A percentile compares a stretch with the other conserved stretches of the same genome.
phyloP scores from a whole-genome alignment of 2,113 vertebrate genomes.

The Plecotus auritus region DNA sequence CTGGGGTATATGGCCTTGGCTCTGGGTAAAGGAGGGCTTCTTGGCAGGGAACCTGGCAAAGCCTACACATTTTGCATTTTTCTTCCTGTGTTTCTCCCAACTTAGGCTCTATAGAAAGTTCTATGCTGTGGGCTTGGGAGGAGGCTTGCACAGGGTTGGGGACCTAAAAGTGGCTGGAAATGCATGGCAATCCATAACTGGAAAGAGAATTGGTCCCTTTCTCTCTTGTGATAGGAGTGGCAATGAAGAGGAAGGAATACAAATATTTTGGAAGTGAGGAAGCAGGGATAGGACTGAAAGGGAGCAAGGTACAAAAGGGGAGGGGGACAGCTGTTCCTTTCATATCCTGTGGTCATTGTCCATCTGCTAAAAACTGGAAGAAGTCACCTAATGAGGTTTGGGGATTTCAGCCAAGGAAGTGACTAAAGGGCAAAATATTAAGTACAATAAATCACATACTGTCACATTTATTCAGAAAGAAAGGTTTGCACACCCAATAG shows the following conservation, averaged over 20 bases:
- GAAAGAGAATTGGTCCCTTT: neutral
- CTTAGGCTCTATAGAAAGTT: neutral
- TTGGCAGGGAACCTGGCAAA: conserved; percentile 29
- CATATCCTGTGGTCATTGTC: conserved; percentile 63
- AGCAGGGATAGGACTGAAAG: neutral
- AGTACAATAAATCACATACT: conserved; percentile 44
- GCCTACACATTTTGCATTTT: neutral
- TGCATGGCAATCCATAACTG: neutral
- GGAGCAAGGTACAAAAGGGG: conserved; percentile 7
- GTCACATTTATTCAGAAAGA: conserved; percentile 31
- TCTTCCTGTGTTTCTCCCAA: neutral
- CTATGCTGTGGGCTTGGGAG: neutral
- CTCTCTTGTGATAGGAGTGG: neutral
- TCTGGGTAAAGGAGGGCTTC: neutral
- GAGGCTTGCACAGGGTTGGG: neutral
- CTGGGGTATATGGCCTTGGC: neutral
- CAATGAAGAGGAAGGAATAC: neutral
- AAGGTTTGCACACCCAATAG: neutral
- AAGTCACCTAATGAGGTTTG: conserved; percentile 38
- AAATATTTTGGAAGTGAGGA: conserved; percentile 31
- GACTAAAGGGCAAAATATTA: conserved; percentile 45
- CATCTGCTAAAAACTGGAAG: conserved; percentile 55
- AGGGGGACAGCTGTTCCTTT: conserved; percentile 59
- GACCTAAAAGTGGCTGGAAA: neutral
- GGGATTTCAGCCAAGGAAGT: conserved; percentile 47